Conservation (phyloP, 2,797 vertebrate species). For the Gorsachius magnificus region DNA sequence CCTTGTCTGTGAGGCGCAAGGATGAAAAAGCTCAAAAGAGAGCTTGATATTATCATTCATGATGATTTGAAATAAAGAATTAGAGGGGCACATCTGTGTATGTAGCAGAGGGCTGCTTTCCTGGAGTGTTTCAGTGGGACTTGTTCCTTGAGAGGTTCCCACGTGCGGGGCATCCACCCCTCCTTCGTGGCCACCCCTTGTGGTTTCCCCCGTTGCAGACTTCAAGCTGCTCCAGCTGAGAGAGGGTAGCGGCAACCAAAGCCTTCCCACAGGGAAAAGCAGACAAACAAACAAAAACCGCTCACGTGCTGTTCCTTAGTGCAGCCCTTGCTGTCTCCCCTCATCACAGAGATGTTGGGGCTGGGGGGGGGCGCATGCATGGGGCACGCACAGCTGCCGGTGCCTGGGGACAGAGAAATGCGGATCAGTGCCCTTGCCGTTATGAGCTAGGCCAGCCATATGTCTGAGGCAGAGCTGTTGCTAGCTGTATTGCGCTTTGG, state of each 20-base stretch:
- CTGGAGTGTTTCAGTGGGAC: neutral
- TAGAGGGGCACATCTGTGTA: neutral
- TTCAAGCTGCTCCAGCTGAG: neutral
- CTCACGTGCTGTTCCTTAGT: rapidly evolving
- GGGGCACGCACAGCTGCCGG: neutral
- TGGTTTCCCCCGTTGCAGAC: neutral
- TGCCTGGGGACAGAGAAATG: neutral
- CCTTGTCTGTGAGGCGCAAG: neutral
- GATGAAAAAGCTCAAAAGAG: neutral
- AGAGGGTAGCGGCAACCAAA: neutral
- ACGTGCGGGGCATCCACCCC: rapidly evolving
- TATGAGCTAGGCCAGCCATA: neutral
- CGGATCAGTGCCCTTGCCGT: neutral
- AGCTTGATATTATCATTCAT: neutral
- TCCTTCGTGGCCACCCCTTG: neutral
- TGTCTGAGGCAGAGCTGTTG: neutral
- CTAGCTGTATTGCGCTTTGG: rapidly evolving
- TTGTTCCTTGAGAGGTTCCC: neutral
- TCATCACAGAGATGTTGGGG: neutral
- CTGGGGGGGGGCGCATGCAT: rapidly evolving
- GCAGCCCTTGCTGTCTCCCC: neutral
- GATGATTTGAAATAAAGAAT: neutral
- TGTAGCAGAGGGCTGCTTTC: neutral
- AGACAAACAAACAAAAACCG: neutral
- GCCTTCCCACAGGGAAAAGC: neutral